These are phyloP conservation scores for Palythoa caribaeorum DNA, from an alignment of 92 coral and sea anemone genomes.

Conservation along the genomic window DNA sequence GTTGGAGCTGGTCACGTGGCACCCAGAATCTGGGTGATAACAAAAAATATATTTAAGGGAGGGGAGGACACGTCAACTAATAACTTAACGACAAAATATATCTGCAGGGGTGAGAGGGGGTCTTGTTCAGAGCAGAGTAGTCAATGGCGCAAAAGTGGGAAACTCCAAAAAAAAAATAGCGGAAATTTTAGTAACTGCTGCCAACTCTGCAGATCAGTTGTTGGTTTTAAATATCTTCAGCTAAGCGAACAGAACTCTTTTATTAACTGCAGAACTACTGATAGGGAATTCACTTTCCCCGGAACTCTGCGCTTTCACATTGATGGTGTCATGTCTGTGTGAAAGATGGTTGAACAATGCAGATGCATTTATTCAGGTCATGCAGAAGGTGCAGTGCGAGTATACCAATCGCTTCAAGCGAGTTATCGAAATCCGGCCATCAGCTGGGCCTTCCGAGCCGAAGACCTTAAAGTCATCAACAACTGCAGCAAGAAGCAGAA, in stretches of 20 bases:
- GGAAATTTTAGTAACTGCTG: not conserved
- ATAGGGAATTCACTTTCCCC: constrained; percentile 19
- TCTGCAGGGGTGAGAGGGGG: constrained; percentile 4
- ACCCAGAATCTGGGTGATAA: not conserved
- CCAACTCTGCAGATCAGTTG: not conserved
- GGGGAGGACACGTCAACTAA: not conserved
- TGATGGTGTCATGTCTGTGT: constrained; percentile 56
- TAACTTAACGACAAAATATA: constrained; percentile 5
- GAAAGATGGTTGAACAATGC: constrained; percentile 55
- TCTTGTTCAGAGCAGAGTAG: not conserved
- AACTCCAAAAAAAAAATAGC: not conserved
- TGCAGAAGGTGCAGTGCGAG: constrained; percentile 40
- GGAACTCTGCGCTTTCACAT: constrained; percentile 27
- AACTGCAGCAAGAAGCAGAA: constrained; percentile 1
- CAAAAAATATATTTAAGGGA: not conserved
- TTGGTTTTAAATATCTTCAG: constrained; percentile 26
- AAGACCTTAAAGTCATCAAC: constrained; percentile 17
- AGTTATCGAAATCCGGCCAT: constrained; percentile 51
- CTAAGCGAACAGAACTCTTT: constrained; percentile 19
- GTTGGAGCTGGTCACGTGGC: no score
- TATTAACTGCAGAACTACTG: constrained; percentile 37
- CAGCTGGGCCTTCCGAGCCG: constrained; percentile 21
- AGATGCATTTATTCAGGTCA: constrained; percentile 23
- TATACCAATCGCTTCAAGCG: constrained; percentile 39
- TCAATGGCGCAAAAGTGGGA: not conserved